Percentiles rank a stretch among this genome's conserved stretches.
These are phyloP conservation scores for Nylanderia fulva DNA, from an alignment of 1,140 invertebrate genomes.

Conservation along the genomic window DNA sequence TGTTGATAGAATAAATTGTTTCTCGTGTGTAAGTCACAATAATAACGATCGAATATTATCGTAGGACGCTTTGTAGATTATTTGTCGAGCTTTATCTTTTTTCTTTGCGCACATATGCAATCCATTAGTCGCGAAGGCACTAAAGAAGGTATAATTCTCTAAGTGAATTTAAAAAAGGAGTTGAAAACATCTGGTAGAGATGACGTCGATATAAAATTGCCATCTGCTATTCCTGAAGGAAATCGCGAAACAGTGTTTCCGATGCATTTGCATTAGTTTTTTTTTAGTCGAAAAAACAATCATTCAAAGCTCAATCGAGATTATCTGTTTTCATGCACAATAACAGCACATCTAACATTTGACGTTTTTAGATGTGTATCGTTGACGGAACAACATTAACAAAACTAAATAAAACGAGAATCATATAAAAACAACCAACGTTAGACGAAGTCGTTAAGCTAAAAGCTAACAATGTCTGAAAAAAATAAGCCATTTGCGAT, in stretches of 20 bases:
- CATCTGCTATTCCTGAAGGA: slow-evolving; percentile 45
- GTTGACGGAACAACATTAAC: background rate
- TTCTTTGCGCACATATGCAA: slow-evolving; percentile 21
- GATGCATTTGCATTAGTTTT: slow-evolving; percentile 42
- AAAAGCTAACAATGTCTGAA: background rate
- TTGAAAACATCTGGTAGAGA: background rate
- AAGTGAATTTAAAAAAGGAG: background rate
- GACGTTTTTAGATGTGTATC: background rate
- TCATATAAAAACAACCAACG: no score
- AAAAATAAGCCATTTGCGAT: background rate
- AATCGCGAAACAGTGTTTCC: slow-evolving; percentile 38
- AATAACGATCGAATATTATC: no score
- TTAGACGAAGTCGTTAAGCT: background rate
- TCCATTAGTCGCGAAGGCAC: slow-evolving; percentile 25
- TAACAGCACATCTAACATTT: slow-evolving; percentile 31
- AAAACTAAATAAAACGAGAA: background rate
- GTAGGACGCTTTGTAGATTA: background rate
- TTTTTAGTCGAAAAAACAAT: slow-evolving; percentile 8
- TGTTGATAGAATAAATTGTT: background rate
- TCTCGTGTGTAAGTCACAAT: background rate
- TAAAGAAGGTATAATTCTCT: slow-evolving; percentile 3
- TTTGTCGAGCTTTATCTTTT: slow-evolving; percentile 11
- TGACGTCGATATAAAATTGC: slow-evolving; percentile 13
- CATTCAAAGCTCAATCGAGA: background rate
- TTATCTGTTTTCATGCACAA: slow-evolving; percentile 32